Evolutionary conservation across 2,797 vertebrate genomes (phyloP), one percentile per base, ranked within the genome.

Genomic region (Simalia tracyae): DNA sequence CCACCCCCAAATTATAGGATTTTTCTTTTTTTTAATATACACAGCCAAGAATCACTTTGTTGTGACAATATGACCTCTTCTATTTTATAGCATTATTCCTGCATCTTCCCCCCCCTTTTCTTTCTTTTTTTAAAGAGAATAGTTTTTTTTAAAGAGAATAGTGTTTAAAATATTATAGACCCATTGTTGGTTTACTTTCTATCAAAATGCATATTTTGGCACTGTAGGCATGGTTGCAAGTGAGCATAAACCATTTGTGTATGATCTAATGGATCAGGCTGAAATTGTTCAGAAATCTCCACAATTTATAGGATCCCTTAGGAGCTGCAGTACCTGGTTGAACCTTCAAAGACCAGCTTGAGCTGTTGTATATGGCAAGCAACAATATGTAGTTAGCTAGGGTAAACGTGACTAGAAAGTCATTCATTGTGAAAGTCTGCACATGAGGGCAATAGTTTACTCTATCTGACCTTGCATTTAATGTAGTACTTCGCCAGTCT

Each of bases 1-100:
- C 57, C 68, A 26, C 0, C 2, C 31, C 68, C 91, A 95, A 92
- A 81, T 46, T 9, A 81, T 46, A 88, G 76, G 92, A 93, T 0
- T 0, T 89, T 95, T 66, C 57, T 66, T 91, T 88, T 66, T 91
- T 88, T 87, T 93, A 95, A 94, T 46, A 24, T 81, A 81, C 89
- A 87, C 66, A 89, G 93, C 94, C 92, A 96, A 86, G 12, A 95
- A 92, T 88, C 90, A 95, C 95, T 96, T 96, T 89, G 94, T 91
- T 96, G 92, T 95, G 95, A 93, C 84, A 84, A 84, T 88, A 84
- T 1, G 19, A 90, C 89, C 89, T 89, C 36, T 92, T 92, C 50
- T 76, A 94, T 88, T 94, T 92, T 95, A 91, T 87, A 92, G 96
- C 66, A 36, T 36, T 36, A 72, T 72, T 72, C 72, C 19, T 81